These are phyloP conservation scores for Drosophila macrospina DNA, from an alignment of 2,888 invertebrate genomes.

Conservation along the genomic window DNA sequence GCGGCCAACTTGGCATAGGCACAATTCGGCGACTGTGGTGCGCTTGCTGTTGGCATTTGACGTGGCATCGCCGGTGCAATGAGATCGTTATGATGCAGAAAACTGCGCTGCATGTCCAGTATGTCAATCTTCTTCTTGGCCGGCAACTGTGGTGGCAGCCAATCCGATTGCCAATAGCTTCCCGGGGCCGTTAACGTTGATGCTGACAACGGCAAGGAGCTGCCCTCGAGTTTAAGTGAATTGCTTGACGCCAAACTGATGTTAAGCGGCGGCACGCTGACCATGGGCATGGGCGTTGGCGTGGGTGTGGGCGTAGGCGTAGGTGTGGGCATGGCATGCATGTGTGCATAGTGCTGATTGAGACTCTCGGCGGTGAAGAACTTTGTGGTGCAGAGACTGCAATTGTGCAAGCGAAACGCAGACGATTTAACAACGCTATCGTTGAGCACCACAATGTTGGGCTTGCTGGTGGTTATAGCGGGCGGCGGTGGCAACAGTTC, in stretches of 20 bases:
- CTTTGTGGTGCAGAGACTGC: constrained; percentile 80
- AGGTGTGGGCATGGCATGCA: constrained; percentile 42
- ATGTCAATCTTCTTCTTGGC: constrained; percentile 70
- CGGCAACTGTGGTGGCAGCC: constrained; percentile 51
- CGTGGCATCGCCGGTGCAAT: constrained; percentile 31
- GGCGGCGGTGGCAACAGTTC: constrained; percentile 55
- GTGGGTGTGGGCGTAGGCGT: constrained; percentile 14
- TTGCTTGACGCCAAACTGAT: constrained; percentile 27
- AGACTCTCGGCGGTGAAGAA: constrained; percentile 82
- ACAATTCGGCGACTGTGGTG: constrained; percentile 19
- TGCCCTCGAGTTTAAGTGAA: constrained; percentile 57
- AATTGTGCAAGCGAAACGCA: constrained; percentile 82
- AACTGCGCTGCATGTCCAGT: constrained; percentile 77
- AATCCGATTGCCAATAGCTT: constrained; percentile 68
- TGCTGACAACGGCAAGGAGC: constrained; percentile 8
- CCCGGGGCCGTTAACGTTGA: not conserved
- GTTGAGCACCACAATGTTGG: constrained; percentile 84
- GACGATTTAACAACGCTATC: constrained; percentile 84
- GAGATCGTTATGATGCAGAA: constrained; percentile 64
- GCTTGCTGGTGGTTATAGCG: constrained; percentile 59
- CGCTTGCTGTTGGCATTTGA: constrained; percentile 8
- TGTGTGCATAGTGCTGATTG: constrained; percentile 72
- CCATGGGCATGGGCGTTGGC: constrained; percentile 78
- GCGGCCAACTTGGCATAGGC: constrained; percentile 61
- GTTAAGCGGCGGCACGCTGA: constrained; percentile 70